Percentiles rank a stretch among this genome's conserved stretches.
phyloP scores from a whole-genome alignment of 2,888 invertebrate species.

The Gandaritis pyraliata region DNA sequence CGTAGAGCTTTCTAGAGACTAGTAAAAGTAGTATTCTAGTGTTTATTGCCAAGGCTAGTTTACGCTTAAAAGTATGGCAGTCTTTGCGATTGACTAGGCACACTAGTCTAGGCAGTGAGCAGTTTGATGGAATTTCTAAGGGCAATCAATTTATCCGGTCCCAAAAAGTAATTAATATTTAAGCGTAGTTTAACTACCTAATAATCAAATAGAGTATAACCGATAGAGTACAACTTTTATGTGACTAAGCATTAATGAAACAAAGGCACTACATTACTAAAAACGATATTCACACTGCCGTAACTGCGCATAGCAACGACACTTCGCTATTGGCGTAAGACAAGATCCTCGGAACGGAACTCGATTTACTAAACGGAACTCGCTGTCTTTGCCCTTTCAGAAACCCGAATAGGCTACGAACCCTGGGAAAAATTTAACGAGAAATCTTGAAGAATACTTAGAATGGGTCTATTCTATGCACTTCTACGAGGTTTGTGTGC shows the following conservation, averaged over 20 bases:
- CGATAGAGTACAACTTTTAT: too few species aligned
- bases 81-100: too few species aligned
- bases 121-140: too few species aligned
- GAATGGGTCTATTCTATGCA: slow-evolving; percentile 9
- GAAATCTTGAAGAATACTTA: slow-evolving; percentile 26
- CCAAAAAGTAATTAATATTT: too few species aligned
- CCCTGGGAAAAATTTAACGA: slow-evolving; percentile 14
- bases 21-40: too few species aligned
- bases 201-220: too few species aligned
- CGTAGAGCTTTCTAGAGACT: too few species aligned
- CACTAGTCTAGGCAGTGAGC: too few species aligned
- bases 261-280: not conserved
- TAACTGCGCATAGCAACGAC: slow-evolving; percentile 1
- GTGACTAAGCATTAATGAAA: not conserved
- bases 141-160: too few species aligned
- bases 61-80: too few species aligned
- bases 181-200: too few species aligned
- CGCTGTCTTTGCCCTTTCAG: slow-evolving; percentile 16
- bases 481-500: slow-evolving; percentile 9
- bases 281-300: not conserved
- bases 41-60: too few species aligned
- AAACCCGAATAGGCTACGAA: slow-evolving; percentile 14
- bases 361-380: slow-evolving; percentile 6
- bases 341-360: slow-evolving; percentile 3
- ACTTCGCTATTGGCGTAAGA: slow-evolving; percentile 8